A percentile compares a stretch with the other conserved stretches of the same genome.
These are phyloP conservation scores for Thalassarche chlororhynchos DNA, from an alignment of 2,113 vertebrate genomes.

Conservation along the genomic window DNA sequence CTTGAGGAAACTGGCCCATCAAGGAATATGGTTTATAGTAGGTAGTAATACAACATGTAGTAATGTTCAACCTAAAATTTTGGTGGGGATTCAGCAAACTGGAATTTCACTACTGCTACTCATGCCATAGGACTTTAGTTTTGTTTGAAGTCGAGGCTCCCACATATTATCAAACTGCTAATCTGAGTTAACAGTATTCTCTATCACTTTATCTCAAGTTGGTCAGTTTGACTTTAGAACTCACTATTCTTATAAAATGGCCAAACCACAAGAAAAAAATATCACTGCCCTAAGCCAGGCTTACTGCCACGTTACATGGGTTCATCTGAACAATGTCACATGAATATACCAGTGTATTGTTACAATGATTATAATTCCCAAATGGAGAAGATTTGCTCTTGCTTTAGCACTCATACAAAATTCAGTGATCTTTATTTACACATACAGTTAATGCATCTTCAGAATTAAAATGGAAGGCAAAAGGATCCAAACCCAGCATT, in stretches of 20 bases:
- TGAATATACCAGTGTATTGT: neutral
- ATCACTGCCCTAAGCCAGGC: neutral
- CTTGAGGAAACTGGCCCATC: neutral
- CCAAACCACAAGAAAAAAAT: neutral
- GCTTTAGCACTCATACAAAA: neutral
- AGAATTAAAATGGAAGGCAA: neutral
- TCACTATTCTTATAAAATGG: neutral
- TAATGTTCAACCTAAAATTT: neutral
- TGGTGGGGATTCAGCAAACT: neutral
- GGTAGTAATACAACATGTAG: neutral
- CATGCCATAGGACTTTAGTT: neutral
- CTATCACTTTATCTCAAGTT: neutral
- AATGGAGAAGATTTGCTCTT: neutral
- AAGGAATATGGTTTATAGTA: neutral
- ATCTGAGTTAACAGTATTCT: neutral
- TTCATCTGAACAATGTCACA: neutral
- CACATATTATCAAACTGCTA: neutral
- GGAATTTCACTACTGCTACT: neutral
- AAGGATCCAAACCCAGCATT: neutral
- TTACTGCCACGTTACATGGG: neutral
- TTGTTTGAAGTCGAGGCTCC: neutral
- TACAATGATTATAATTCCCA: neutral
- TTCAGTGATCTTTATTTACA: neutral
- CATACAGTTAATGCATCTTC: neutral
- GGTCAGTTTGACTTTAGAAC: neutral